These are phyloP conservation scores for Corythoichthys haematopterus DNA, from an alignment of 2,113 vertebrate species.

Conservation along the genomic window DNA sequence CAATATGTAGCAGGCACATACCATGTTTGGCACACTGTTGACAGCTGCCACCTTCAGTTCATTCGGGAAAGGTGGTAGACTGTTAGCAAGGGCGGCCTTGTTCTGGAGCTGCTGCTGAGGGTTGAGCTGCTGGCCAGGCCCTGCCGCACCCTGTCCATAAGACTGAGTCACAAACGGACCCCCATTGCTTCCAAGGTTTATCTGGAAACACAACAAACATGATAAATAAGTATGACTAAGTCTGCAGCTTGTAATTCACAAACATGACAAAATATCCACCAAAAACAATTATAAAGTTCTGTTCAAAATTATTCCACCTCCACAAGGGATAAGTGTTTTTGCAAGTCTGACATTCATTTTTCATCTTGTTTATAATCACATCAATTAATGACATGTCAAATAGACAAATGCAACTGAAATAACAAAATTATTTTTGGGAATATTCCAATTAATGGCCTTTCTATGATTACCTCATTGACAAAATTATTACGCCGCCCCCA, in stretches of 20 bases:
- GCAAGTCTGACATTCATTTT: no score
- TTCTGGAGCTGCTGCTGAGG: constrained; percentile 82
- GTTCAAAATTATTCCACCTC: no score
- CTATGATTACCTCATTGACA: no score
- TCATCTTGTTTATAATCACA: no score
- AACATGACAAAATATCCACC: no score
- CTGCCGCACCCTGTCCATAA: constrained; percentile 78
- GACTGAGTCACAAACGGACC: constrained; percentile 81
- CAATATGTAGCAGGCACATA: constrained; percentile 62
- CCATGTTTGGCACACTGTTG: constrained; percentile 86
- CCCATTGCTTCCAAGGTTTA: constrained; percentile 83
- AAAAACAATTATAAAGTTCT: no score
- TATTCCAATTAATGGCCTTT: no score
- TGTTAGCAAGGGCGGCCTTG: constrained; percentile 86
- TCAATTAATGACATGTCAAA: no score
- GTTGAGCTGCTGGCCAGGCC: constrained; percentile 81
- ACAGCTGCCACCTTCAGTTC: constrained; percentile 88
- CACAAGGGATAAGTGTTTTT: no score
- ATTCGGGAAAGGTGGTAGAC: constrained; percentile 82
- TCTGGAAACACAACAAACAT: constrained; percentile 63
- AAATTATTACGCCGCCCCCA: no score
- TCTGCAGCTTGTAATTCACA: not conserved
- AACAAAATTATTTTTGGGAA: no score
- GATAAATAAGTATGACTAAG: not conserved
- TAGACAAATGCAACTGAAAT: no score